Evolutionary conservation across 2,888 invertebrate species (phyloP).

Genomic region (Acleris holmiana): DNA sequence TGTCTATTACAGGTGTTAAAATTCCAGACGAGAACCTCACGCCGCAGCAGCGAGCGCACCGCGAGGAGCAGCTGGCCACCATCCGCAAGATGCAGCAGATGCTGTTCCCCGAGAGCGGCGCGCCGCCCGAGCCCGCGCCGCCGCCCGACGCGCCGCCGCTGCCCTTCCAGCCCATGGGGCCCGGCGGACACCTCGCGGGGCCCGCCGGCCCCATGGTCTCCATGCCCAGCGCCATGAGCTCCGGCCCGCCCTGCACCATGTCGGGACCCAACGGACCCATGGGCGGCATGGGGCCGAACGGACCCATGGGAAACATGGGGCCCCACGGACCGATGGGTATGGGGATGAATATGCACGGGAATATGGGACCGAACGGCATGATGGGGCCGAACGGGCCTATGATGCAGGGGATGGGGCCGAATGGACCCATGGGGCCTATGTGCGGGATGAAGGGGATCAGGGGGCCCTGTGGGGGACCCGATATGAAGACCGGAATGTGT

Average conservation of each 20-base stretch:
- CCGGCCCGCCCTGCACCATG: constrained; percentile 78
- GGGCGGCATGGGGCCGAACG: constrained; percentile 56
- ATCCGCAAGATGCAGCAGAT: constrained; percentile 96
- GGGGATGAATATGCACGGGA: constrained; percentile 53
- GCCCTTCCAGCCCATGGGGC: constrained; percentile 63
- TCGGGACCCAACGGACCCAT: constrained; percentile 57
- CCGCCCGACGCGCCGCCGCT: constrained; percentile 71
- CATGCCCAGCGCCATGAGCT: constrained; percentile 75
- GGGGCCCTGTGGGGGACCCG: constrained; percentile 78
- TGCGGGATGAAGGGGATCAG: constrained; percentile 81
- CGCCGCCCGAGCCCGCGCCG: constrained; percentile 62
- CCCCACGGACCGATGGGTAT: constrained; percentile 58
- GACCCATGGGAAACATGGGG: constrained; percentile 64
- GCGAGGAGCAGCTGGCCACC: constrained; percentile 96
- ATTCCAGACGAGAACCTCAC: constrained; percentile 98
- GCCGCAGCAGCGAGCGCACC: constrained; percentile 96
- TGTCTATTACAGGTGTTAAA: constrained; percentile 87
- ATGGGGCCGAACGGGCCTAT: constrained; percentile 77
- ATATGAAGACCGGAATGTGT: constrained; percentile 81
- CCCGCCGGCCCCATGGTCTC: constrained; percentile 78
- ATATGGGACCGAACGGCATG: constrained; percentile 73
- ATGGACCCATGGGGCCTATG: constrained; percentile 81
- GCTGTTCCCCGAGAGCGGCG: constrained; percentile 92
- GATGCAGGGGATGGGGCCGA: constrained; percentile 76
- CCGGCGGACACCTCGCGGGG: constrained; percentile 73